Evolutionary conservation across 2,113 vertebrate species (phyloP).

Genomic region (Gobio gobio): DNA sequence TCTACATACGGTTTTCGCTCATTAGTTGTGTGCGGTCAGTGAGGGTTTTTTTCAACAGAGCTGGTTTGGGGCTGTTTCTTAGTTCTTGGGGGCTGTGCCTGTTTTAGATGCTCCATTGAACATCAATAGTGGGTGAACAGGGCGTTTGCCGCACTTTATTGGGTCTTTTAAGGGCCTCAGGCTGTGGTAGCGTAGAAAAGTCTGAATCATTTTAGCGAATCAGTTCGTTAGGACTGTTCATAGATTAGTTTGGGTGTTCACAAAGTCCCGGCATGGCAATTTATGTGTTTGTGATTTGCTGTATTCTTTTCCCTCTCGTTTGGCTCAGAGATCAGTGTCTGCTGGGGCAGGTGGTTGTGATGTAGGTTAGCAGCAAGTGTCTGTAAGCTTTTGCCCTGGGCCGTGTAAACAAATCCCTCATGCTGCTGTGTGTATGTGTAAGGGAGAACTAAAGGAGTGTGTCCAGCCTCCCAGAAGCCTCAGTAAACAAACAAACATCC

Average conservation of each 20-base stretch:
- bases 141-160: constrained; percentile 40
- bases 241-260: background rate
- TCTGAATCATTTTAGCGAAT: background rate
- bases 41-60: constrained; percentile 1
- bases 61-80: constrained; percentile 33
- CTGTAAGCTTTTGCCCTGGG: constrained; percentile 33
- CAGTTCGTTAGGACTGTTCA: background rate
- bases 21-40: constrained; percentile 5
- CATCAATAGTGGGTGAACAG: constrained; percentile 52
- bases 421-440: background rate
- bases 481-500: constrained; percentile 28
- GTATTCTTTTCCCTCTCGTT: background rate
- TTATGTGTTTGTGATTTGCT: background rate
- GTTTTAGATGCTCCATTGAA: constrained; percentile 64
- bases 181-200: background rate
- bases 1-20: background rate
- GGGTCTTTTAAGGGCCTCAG: background rate
- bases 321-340: constrained; percentile 1
- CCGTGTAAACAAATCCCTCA: constrained; percentile 40
- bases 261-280: background rate
- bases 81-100: constrained; percentile 48
- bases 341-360: constrained; percentile 25
- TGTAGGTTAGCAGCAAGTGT: background rate
- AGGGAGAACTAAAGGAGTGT: background rate
- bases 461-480: constrained; percentile 4